Conservation (phyloP, 2,113 vertebrate species). For the Pontoporia blainvillei region DNA sequence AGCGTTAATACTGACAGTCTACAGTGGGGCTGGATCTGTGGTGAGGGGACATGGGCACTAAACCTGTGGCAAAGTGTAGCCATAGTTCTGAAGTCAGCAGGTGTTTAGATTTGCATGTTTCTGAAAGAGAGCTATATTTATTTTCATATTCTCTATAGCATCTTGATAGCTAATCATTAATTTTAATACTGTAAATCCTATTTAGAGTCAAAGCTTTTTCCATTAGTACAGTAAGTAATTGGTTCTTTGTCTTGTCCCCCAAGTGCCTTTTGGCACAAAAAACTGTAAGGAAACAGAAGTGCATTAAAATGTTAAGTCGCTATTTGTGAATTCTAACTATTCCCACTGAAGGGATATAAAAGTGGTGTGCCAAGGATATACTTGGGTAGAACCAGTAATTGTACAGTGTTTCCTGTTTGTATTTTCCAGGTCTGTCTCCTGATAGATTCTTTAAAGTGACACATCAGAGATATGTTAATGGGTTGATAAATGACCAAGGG, state of each 20-base stretch:
- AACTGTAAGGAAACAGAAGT: not conserved
- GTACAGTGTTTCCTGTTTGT: not conserved
- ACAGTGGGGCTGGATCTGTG: not conserved
- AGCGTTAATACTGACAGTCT: not conserved
- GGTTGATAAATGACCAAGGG: not conserved
- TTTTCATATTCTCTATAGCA: not conserved
- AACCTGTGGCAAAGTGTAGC: not conserved
- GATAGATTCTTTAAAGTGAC: slow-evolving; percentile 10
- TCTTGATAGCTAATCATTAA: slow-evolving; percentile 5
- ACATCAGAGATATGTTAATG: not conserved
- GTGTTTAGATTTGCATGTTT: not conserved
- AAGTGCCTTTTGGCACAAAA: not conserved
- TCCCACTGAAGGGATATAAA: not conserved
- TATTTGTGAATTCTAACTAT: not conserved
- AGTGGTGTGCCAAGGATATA: not conserved
- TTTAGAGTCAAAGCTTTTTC: not conserved
- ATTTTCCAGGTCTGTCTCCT: not conserved
- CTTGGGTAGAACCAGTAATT: not conserved
- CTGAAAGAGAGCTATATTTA: not conserved
- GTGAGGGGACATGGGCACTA: not conserved
- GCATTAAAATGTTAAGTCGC: not conserved
- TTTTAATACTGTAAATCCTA: slow-evolving; percentile 38
- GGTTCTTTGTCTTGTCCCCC: not conserved
- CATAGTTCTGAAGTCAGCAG: not conserved
- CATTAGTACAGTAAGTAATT: not conserved